Evolutionary conservation across 1,140 invertebrate genomes (phyloP), one percentile per base, ranked within the genome.

Genomic region (Drosophila equinoxialis): DNA sequence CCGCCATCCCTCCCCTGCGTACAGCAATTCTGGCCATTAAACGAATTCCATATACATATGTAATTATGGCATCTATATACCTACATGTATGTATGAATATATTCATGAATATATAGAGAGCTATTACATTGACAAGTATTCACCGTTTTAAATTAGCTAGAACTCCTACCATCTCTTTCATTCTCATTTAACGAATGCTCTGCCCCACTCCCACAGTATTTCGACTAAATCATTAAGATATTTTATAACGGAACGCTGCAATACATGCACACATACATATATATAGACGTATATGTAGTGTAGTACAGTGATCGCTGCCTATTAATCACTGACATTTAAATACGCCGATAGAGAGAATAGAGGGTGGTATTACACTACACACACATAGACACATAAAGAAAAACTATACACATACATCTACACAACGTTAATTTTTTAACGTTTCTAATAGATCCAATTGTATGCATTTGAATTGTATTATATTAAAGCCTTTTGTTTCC

Each of bases 391-490:
- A 41, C 13, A 60, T 30, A 48, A 55, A 37, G 14, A n/a, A 35
- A 20, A 17, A 60, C 65, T 33, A 48, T 54, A 60, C 7, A 48
- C 51, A 58, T 17, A 69, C 35, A 54, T 11, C 45, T 59, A 54
- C 5, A 30, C 8, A 55, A 65, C 17, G 39, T 48, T 64, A 30
- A 54, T 64, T 64, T 64, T 64, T 26, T 64, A 64, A 64, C 39
- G 62, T 59, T 33, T 37, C 33, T 65, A 45, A 41, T 65, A 35
- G 45, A 81, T 58, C 41, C 10, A 71, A 62, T 84, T 73, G 69
- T 73, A 83, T 51, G 42, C 62, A 58, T 83, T 83, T 79, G 65
- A 71, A 79, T 71, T 66, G 55, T 66, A 66, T 58, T 37, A 55
- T 67, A 87, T 79, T 82, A 23, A 51, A 51, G 14, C 17, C 17